Base-by-base conservation (phyloP, 2,797 vertebrate genomes). In the Alectoris magna region DNA sequence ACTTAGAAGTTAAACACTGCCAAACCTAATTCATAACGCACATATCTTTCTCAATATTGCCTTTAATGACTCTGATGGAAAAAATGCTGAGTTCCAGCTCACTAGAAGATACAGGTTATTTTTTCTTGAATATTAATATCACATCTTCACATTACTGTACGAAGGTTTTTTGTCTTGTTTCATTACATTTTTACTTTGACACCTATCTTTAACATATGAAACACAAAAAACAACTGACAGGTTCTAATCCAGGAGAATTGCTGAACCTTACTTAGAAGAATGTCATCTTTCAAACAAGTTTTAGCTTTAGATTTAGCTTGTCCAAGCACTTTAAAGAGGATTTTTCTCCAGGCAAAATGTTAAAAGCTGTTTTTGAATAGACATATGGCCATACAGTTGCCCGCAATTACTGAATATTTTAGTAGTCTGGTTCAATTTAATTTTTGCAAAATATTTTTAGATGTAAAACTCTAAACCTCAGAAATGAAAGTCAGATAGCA, bases 221-320 rank as follows among this genome's bases (percentile, higher is more conserved):
- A 36, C 86, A 78, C 34, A 39, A 77, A 96, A 72, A 96, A 87
- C 3, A 51, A 87, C 48, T 79, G 83, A 94, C 59, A 67, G 15
- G 23, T 95, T 88, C 36, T 82, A 72, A 95, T 93, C 88, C 87
- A 88, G 86, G 31, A 95, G 74, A 96, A 97, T 91, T 90, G 62
- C 2, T 67, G 94, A 95, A 96, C 60, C 24, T 89, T 86, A 44
- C 59, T 91, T n/a, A 77, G 53, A 90, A 95, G 87, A 96, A 93
- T 68, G 77, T 60, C 36, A 92, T 89, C 79, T 96, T 96, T 77
- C 79, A 95, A 95, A 94, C 44, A 96, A 96, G 63, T 92, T 96
- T 97, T 94, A 94, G 43, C 69, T 96, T 96, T 94, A 94, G 81
- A 88, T 94, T 90, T 90, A 94, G 91, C 79, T 95, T 95, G 91